Base-by-base conservation (phyloP, 2,113 vertebrate genomes). In the Edolisoma coerulescens region DNA sequence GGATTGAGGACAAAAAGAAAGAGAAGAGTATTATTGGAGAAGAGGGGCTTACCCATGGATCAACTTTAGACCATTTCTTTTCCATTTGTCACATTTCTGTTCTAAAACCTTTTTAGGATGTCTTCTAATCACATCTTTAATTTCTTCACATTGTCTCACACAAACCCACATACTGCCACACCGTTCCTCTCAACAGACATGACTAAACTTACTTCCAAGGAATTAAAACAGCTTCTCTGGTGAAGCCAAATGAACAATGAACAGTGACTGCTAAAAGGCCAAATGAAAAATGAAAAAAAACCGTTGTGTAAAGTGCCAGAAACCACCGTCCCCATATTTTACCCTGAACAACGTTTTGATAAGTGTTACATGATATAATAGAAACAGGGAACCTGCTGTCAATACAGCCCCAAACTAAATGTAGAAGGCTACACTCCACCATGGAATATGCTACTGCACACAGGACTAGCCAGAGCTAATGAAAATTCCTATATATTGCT, bases 391-490 rank as follows among this genome's bases (percentile, higher is more conserved):
- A 53, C 6, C 13, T 53, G 19, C 26, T 53, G 19, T 13, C 47
- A n/a, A 23, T 60, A 49, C 3, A 56, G 2, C 4, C 16, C 11
- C 23, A 83, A 57, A 92, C 9, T 27, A 27, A 63, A 41, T 26
- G 19, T 21, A 30, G 45, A 64, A 65, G 3, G 9, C 33, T 50
- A 11, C 18, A 4, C 3, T 92, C 37, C 16, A 39, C n/a, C 26
- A 12, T 2, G 4, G 42, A 50, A 47, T 35, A 20, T 0, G 1
- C 2, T 54, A 53, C 12, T 18, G 10, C 21, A 71, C 7, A 9
- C 17, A 37, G 21, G 15, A 39, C n/a, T 53, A 57, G 11, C 6
- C 18, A 63, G 50, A 39, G 30, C 28, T 57, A 53, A 33, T 45
- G 50, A 24, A 80, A 92, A 83, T 35, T 6, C 11, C 12, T 65